phyloP scores from a whole-genome alignment of 2,888 invertebrate genomes.

The Schizotus pectinicornis region DNA sequence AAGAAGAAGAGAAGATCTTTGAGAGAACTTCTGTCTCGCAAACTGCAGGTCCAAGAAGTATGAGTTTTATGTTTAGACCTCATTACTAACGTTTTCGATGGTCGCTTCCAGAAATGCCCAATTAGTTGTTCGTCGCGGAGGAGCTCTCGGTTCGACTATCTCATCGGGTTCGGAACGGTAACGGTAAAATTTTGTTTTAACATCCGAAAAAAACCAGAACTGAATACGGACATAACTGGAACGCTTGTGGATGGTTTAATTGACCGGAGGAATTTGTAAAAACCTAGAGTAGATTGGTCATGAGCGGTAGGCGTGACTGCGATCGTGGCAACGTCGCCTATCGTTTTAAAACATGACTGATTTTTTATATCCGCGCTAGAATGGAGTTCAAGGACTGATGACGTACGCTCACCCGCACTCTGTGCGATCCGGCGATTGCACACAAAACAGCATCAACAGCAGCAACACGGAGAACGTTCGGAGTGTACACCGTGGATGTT shows the following conservation, averaged over 20 bases:
- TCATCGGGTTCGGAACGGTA: constrained; percentile 16
- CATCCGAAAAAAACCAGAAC: constrained; percentile 5
- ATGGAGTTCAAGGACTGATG: constrained; percentile 54
- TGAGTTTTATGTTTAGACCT: too few species aligned
- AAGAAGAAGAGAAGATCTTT: too few species aligned
- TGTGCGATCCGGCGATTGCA: constrained; percentile 29
- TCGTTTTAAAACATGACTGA: constrained; percentile 30
- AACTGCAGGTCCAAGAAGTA: too few species aligned
- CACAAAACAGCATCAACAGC: constrained; percentile 28
- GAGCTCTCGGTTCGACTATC: constrained; percentile 2
- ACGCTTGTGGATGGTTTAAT: constrained; percentile 21
- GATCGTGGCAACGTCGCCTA: constrained; percentile 26
- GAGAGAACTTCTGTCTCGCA: too few species aligned
- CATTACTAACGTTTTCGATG: too few species aligned
- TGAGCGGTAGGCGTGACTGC: constrained; percentile 21
- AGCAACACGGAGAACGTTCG: constrained; percentile 7
- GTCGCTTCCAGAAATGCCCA: too few species aligned
- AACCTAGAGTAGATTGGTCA: constrained; percentile 19
- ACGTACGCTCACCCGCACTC: constrained; percentile 45
- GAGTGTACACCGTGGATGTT: constrained; percentile 12
- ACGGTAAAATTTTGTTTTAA: constrained; percentile 18
- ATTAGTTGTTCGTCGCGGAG: too few species aligned
- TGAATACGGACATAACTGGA: constrained; percentile 19
- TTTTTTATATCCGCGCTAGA: constrained; percentile 31
- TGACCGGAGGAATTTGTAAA: constrained; percentile 6